phyloP scores from a whole-genome alignment of 2,113 vertebrate genomes.

The Oplegnathus fasciatus region DNA sequence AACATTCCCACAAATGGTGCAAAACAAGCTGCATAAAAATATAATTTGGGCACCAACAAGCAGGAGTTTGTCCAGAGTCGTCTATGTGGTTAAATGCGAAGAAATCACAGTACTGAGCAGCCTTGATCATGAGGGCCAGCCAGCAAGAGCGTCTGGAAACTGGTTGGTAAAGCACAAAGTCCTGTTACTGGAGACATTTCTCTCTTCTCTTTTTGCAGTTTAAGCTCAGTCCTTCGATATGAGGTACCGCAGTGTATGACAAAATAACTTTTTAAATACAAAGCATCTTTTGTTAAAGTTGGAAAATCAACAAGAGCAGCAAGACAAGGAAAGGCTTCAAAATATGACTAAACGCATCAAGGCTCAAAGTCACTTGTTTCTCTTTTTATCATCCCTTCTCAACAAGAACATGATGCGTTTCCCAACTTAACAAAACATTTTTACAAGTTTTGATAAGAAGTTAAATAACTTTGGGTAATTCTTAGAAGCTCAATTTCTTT shows the following conservation, averaged over 20 bases:
- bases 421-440: background rate
- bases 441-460: constrained; percentile 1
- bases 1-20: constrained; percentile 1
- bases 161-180: background rate
- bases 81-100: constrained; percentile 13
- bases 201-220: constrained; percentile 16
- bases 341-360: background rate
- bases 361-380: background rate
- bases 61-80: constrained; percentile 4
- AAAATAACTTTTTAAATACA: constrained; percentile 26
- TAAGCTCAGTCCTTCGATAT: constrained; percentile 29
- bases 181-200: background rate
- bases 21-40: constrained; percentile 34
- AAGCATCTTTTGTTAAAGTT: constrained; percentile 25
- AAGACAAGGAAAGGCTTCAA: background rate
- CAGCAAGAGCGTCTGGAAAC: background rate
- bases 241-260: constrained; percentile 9
- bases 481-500: constrained; percentile 6
- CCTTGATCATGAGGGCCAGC: background rate
- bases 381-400: background rate
- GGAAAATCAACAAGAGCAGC: background rate
- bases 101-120: constrained; percentile 39
- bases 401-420: constrained; percentile 11
- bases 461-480: constrained; percentile 39
- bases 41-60: background rate